phyloP scores from a whole-genome alignment of 2,797 vertebrate species.

The Sus cebifrons region DNA sequence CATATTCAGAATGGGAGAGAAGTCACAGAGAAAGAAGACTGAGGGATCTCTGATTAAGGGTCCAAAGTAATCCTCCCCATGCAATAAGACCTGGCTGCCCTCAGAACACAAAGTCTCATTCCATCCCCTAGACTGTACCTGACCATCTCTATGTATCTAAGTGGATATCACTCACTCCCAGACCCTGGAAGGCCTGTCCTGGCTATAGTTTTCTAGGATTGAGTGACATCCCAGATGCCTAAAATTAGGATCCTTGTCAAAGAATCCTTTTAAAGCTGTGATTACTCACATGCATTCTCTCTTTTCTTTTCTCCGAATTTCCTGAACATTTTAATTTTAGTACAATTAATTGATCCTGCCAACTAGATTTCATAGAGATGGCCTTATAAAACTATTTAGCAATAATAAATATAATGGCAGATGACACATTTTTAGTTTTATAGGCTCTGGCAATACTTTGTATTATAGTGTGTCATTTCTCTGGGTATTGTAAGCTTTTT shows the following conservation, averaged over 20 bases:
- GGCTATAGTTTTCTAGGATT: background rate
- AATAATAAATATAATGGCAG: background rate
- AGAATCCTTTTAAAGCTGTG: background rate
- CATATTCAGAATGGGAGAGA: background rate
- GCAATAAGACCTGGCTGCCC: background rate
- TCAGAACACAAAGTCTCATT: background rate
- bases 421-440: background rate
- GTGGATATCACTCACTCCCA: background rate
- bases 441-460: background rate
- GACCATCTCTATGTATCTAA: background rate
- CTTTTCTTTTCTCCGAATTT: background rate
- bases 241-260: background rate
- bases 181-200: background rate
- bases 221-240: background rate
- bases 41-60: background rate
- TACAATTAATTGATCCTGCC: background rate
- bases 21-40: background rate
- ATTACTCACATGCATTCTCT: background rate
- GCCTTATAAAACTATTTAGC: background rate
- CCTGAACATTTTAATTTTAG: slow-evolving; percentile 27
- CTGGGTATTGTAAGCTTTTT: background rate
- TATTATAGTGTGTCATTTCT: background rate
- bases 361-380: background rate
- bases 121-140: background rate
- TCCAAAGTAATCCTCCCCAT: background rate